Base-by-base conservation (phyloP, 2,797 vertebrate genomes). In the Hydrophis major region DNA sequence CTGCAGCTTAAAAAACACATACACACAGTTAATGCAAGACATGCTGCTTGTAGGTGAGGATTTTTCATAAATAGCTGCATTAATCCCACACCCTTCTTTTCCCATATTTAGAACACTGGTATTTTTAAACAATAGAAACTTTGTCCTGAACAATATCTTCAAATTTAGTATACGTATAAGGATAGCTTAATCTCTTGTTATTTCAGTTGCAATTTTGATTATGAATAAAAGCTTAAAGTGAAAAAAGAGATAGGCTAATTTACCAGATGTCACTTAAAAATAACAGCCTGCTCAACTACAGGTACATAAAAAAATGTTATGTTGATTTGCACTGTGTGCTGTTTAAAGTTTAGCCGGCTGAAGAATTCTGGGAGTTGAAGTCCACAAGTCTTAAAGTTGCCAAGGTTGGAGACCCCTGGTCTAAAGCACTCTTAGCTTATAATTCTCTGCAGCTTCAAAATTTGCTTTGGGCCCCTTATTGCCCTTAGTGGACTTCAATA, bases 1-100 rank as follows among this genome's bases (percentile, higher is more conserved):
- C 90, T 99, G 99, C n/a, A 99, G 97, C 99, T 99, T 94, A 88
- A 69, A 86, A 93, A n/a, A 63, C 53, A 87, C 91, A 96, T 83
- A 95, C 94, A 42, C 50, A 87, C 91, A 95, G 60, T 94, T 93
- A 92, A 92, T 86, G 47, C 4, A 4, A 53, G 50, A 90, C 22
- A 83, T 90, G 57, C 11, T 42, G 47, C 87, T 69, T 90, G 10
- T 69, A 93, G 83, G 53, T 91, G 42, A 14, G 25, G 53, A 91
- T 3, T 28, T 28, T 90, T 14, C 63, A 87, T 6, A 88, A 93
- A 93, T 28, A 83, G 66, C 6, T 69, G 63, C 60, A 87, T 87
- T 83, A 87, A 78, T 53, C 86, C 61, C 86, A 88, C 63, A 37
- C 28, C 22, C 27, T 37, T 69, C 32, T 90, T 87, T 78, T 78